A percentile compares a stretch with the other conserved stretches of the same genome.
Conservation (phyloP, 2,113 vertebrate species). For the Callocephalon fimbriatum region DNA sequence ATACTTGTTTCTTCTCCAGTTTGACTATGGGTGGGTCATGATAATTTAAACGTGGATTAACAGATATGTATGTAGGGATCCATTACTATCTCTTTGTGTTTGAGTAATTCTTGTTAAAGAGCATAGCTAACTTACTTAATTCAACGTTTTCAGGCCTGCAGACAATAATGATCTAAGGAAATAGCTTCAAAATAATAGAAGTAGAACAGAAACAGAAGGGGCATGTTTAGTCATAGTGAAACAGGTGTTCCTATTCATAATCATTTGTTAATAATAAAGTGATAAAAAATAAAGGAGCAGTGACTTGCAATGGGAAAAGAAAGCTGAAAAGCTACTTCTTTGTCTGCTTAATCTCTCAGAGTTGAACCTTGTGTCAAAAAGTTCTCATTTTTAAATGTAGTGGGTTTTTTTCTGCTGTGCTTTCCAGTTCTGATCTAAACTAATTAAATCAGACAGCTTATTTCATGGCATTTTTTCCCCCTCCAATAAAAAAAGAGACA, state of each 20-base stretch:
- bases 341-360: neutral
- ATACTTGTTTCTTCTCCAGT: neutral
- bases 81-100: neutral
- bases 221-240: neutral
- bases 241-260: neutral
- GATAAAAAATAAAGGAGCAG: neutral
- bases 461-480: neutral
- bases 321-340: neutral
- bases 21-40: neutral
- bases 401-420: rapidly evolving
- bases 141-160: neutral
- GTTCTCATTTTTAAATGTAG: neutral
- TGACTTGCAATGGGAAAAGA: neutral
- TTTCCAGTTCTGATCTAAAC: neutral
- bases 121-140: neutral
- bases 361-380: neutral
- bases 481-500: neutral
- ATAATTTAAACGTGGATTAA: neutral
- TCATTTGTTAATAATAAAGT: neutral
- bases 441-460: neutral
- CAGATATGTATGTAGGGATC: neutral
- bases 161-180: neutral
- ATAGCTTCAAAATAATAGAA: neutral
- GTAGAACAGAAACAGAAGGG: neutral
- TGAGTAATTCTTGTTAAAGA: neutral